Base-by-base conservation (phyloP, 1,140 invertebrate genomes). In the Sminthurides bifidus region DNA sequence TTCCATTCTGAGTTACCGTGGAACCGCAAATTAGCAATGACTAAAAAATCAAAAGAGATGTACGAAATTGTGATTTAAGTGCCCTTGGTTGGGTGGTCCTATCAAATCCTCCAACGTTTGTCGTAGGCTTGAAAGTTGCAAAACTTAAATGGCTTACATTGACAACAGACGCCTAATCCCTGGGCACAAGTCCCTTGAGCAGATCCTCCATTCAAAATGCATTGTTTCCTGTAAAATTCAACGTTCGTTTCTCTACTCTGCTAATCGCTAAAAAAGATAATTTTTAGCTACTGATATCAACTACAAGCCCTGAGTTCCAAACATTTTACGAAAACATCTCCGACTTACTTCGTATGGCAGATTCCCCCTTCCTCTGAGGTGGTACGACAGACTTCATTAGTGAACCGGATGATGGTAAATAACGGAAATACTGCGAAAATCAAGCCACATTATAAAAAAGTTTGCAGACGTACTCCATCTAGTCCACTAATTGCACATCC, bases 391-490 rank as follows among this genome's bases (percentile, higher is more conserved):
- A 46, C 29, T 30, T 64, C 63, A 52, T 64, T 64, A 14, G 51
- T 58, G 38, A 64, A 64, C 31, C 63, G 38, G 43, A 64, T 54
- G 19, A 64, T 56, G 10, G 63, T 64, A 37, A 64, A 61, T 12
- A 64, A 29, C n/a, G 63, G 63, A 52, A 64, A 64, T 33, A 64
- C 63, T 64, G 24, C 10, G 51, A 33, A 49, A 27, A 41, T 23
- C 6, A 43, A 52, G 37, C 27, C 30, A 57, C n/a, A 56, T 44
- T 26, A 21, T 2, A 40, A 15, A 40, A 2, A n/a, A n/a, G n/a
- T n/a, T n/a, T n/a, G n/a, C n/a, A n/a, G n/a, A n/a, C n/a, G n/a
- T n/a, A n/a, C n/a, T n/a, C n/a, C n/a, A n/a, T n/a, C n/a, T n/a
- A n/a, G n/a, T n/a, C n/a, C n/a, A n/a, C n/a, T n/a, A n/a, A n/a